Base-by-base conservation (phyloP, 2,797 vertebrate genomes). In the Oreonectes daqikongensis region DNA sequence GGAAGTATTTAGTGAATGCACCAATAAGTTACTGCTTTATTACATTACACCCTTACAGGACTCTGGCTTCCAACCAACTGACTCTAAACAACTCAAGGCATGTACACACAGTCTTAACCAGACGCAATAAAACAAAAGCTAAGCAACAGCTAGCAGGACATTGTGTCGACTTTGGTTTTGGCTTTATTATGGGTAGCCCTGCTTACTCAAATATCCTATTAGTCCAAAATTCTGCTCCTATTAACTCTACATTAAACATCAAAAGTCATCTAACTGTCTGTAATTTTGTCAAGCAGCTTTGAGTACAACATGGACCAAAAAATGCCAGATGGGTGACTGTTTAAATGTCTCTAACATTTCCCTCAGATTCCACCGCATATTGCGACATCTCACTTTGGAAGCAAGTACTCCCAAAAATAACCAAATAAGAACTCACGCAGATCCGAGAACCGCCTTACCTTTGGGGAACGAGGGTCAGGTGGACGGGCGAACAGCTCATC, bases 401-500 rank as follows among this genome's bases (percentile, higher is more conserved):
- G 48, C 18, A 50, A 5, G 14, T 3, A 50, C 5, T 17, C 48
- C 2, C 48, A n/a, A n/a, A 50, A 44, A 6, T 1, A 6, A 38
- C 35, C 2, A 8, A 42, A 42, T 42, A 18, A 46, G 15, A 46
- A 17, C 46, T 38, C 4, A 10, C 32, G 20, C 2, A 18, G 10
- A 17, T 28, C 17, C 30, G 9, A 17, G 9, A 24, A 26, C 26
- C 20, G 1, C 12, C 46, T 75, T 57, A 98, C 98, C 95, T 99
- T 99, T 69, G 98, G 98, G 84, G 98, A 99, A 79, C 98, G 94
- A 79, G 98, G 97, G 86, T 99, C 97, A 84, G 97, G 97, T 79
- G 98, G 97, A 88, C 98, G 95, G 88, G 97, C 97, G 10, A 92
- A 98, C 84, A 99, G 95, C 89, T 99, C 98, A 79, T 99, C 97